A percentile compares a stretch with the other conserved stretches of the same genome.
Conservation (phyloP, 2,888 invertebrate species). For the Mythimna vitellina region DNA sequence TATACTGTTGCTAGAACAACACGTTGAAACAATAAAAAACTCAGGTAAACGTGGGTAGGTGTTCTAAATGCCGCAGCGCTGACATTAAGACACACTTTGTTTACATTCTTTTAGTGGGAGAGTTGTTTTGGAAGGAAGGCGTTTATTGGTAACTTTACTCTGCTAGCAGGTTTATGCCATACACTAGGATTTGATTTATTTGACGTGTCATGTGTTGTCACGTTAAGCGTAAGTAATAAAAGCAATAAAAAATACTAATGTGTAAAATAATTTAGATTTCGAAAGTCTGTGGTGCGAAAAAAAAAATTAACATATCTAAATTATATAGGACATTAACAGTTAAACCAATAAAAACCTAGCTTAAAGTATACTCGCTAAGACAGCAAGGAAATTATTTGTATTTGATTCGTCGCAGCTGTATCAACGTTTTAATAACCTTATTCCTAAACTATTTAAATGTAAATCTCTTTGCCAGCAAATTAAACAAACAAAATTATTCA, state of each 20-base stretch:
- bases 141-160: neutral
- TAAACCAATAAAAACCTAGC: no score
- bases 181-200: neutral
- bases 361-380: neutral
- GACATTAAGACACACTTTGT: slow-evolving; percentile 62
- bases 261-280: no score
- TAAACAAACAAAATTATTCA: slow-evolving; percentile 41
- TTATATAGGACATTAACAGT: no score
- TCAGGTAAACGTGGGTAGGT: slow-evolving; percentile 58
- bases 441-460: neutral
- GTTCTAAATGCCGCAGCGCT: slow-evolving; percentile 56
- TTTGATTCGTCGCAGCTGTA: neutral
- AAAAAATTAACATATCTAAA: no score
- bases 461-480: slow-evolving; percentile 25
- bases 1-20: slow-evolving; percentile 30
- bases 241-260: no score
- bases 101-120: slow-evolving; percentile 38
- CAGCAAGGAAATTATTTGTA: neutral
- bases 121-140: slow-evolving; percentile 39
- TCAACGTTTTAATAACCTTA: neutral
- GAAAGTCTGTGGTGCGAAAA: no score
- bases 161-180: neutral
- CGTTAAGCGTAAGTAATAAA: no score
- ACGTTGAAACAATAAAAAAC: slow-evolving; percentile 65
- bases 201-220: neutral